A percentile compares a stretch with the other conserved stretches of the same genome.
phyloP scores from a whole-genome alignment of 2,113 vertebrate species.

The Limnothrissa miodon region DNA sequence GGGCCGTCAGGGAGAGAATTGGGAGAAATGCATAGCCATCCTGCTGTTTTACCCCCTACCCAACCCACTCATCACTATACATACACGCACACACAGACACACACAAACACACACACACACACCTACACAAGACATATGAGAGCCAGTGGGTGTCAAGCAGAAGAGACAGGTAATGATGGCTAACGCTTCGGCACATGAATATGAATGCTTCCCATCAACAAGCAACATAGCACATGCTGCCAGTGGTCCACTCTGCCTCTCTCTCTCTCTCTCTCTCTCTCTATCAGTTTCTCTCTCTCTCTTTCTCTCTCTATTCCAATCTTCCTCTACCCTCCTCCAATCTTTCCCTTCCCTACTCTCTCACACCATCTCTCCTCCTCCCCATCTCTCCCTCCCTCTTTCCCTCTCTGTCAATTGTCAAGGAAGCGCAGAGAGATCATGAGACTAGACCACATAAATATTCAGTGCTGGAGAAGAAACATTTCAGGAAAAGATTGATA shows the following conservation, averaged over 20 bases:
- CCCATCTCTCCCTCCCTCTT: background rate
- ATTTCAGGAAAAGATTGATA: background rate
- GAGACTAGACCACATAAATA: slow-evolving; percentile 9
- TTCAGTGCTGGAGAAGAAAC: background rate
- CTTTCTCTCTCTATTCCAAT: background rate
- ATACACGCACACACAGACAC: slow-evolving; percentile 8
- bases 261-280: background rate
- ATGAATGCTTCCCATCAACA: slow-evolving; percentile 41
- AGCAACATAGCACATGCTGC: background rate
- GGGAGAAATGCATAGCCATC: slow-evolving; percentile 9
- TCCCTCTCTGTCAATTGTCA: background rate
- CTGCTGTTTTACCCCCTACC: slow-evolving; percentile 9
- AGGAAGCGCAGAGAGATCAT: background rate
- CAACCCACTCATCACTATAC: background rate
- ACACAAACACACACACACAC: slow-evolving; percentile 6
- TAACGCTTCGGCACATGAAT: slow-evolving; percentile 49
- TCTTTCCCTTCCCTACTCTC: background rate
- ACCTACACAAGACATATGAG: background rate
- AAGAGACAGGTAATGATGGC: slow-evolving; percentile 55
- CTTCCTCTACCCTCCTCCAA: background rate
- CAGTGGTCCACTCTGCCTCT: background rate
- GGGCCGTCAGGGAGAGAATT: background rate
- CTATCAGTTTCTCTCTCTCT: no score
- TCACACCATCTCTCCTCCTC: background rate
- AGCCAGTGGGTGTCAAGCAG: slow-evolving; percentile 46